Base-by-base conservation (phyloP, 2,797 vertebrate genomes). In the Linurgus olivaceus region DNA sequence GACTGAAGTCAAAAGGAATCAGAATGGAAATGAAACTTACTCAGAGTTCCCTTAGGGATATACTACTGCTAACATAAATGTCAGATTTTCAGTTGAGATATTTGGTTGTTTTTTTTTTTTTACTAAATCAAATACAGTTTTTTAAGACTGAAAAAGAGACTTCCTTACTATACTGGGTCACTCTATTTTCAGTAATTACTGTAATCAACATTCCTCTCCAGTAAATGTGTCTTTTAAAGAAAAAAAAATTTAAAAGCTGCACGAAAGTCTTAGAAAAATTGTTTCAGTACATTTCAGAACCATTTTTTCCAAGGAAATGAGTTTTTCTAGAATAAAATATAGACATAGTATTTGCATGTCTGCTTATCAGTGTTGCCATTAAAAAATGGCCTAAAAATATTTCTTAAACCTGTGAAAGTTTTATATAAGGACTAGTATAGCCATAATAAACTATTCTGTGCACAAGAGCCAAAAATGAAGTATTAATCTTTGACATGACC, bases 1-100 rank as follows among this genome's bases (percentile, higher is more conserved):
- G 48, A 62, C 63, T 59, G 9, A 74, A 89, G 65, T 91, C 57
- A 88, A 77, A 89, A 86, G 23, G 45, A 93, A 93, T 93, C 50
- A 83, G 57, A 71, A 88, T 57, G 54, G 82, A 94, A 88, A 67
- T 61, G 42, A 74, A 94, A 80, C 44, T 63, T 88, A 44, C 42
- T 81, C 76, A 42, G 33, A 45, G 9, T 45, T 93, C 75, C 58
- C 75, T 90, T 91, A 57, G 72, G 81, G 52, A 66, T 44, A 59
- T 79, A 45, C 40, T 73, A 26, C 59, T 67, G 48, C 57, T 94
- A 90, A 58, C 52, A 40, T 54, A 93, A 91, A 93, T 93, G 71
- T 92, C 37, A 74, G 18, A 12, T 51, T 88, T 87, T 82, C 75
- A 79, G 54, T 8, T 73, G 63, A 94, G 44, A 44, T 38, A 9